A percentile compares a stretch with the other conserved stretches of the same genome.
phyloP scores from a whole-genome alignment of 1,140 invertebrate species.

The Penaeus indicus region DNA sequence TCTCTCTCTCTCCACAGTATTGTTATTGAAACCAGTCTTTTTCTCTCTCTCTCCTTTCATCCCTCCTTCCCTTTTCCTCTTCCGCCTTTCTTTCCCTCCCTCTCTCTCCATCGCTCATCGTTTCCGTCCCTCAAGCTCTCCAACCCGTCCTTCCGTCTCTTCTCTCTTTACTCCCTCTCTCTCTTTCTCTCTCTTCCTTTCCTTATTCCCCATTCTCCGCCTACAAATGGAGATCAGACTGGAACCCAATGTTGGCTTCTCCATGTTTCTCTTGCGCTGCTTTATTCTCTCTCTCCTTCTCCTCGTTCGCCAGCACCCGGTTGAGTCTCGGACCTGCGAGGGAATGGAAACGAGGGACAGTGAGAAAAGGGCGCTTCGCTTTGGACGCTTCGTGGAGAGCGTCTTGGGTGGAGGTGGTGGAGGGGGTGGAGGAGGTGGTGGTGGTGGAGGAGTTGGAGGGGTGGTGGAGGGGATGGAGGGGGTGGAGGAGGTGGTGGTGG shows the following conservation, averaged over 20 bases:
- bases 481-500: no score
- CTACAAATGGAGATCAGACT: not conserved
- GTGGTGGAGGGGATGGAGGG: no score
- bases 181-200: conserved; percentile 39
- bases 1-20: conserved; percentile 1
- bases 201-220: conserved; percentile 1
- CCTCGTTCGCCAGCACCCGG: not conserved
- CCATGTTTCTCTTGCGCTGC: not conserved
- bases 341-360: no score
- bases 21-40: not conserved
- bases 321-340: no score
- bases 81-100: not conserved
- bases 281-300: not conserved
- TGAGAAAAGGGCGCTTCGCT: no score
- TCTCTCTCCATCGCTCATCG: not conserved
- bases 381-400: no score
- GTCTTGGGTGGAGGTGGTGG: no score
- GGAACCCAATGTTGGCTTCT: not conserved
- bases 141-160: not conserved
- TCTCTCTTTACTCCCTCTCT: conserved; percentile 22
- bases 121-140: not conserved
- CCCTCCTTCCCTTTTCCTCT: not conserved
- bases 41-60: not conserved
- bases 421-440: no score
- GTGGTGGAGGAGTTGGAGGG: no score